phyloP scores from a whole-genome alignment of 2,797 vertebrate species.

The Cyprinella venusta region DNA sequence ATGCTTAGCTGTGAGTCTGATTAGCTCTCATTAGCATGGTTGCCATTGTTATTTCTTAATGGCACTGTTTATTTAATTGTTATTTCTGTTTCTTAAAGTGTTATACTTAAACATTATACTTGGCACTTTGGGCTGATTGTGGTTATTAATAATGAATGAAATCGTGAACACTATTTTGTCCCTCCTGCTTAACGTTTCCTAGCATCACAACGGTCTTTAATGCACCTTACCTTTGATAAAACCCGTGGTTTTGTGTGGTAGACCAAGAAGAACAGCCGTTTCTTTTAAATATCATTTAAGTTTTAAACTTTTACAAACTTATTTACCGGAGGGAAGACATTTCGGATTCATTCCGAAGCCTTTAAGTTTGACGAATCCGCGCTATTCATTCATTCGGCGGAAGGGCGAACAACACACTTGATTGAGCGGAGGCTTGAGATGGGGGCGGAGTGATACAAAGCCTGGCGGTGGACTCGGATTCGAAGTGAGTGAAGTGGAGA shows the following conservation, averaged over 20 bases:
- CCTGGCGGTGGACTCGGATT: conserved; percentile 53
- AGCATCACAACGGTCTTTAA: background rate
- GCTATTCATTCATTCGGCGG: conserved; percentile 62
- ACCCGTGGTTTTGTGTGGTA: background rate
- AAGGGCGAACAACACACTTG: conserved; percentile 47
- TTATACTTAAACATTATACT: background rate
- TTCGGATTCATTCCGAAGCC: background rate
- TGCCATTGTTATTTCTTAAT: background rate
- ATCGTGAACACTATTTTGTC: background rate
- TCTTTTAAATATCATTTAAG: background rate
- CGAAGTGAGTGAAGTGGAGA: conserved; percentile 68
- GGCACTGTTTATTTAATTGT: background rate
- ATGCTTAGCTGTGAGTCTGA: background rate
- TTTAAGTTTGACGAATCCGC: background rate
- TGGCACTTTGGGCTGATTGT: background rate
- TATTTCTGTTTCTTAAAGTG: background rate
- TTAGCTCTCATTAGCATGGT: background rate
- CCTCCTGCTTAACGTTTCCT: background rate
- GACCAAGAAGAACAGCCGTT: background rate
- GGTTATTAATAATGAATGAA: background rate
- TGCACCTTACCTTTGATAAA: background rate
- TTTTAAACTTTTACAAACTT: background rate
- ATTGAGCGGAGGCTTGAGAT: conserved; percentile 43
- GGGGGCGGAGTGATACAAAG: conserved; percentile 74
- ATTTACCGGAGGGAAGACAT: background rate